A percentile compares a stretch with the other conserved stretches of the same genome.
phyloP scores from a whole-genome alignment of 2,888 invertebrate genomes.

The Machimus atricapillus region DNA sequence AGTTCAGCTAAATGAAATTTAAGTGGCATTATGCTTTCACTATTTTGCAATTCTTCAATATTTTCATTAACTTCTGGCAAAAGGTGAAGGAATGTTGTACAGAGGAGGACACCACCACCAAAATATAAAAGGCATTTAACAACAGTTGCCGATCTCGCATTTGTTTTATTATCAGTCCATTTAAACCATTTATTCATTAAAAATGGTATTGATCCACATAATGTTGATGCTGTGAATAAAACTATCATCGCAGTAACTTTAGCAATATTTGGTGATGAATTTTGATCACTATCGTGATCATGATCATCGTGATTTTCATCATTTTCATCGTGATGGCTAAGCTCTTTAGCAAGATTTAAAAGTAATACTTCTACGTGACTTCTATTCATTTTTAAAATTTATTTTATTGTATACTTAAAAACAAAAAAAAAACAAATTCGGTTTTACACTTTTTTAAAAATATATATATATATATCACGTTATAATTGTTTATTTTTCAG shows the following conservation, averaged over 20 bases:
- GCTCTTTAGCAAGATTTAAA: background rate
- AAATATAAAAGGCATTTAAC: slow-evolving; percentile 75
- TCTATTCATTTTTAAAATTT: background rate
- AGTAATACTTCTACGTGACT: background rate
- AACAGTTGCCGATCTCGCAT: slow-evolving; percentile 57
- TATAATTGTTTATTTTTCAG: too few relatives aligned
- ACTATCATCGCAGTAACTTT: slow-evolving; percentile 82
- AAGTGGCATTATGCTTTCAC: slow-evolving; percentile 62
- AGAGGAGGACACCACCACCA: slow-evolving; percentile 83
- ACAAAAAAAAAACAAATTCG: too few relatives aligned
- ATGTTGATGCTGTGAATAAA: slow-evolving; percentile 76
- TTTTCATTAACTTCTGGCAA: slow-evolving; percentile 80
- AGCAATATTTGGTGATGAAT: slow-evolving; percentile 64
- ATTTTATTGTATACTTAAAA: background rate
- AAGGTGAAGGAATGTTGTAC: slow-evolving; percentile 82
- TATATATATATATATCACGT: too few relatives aligned
- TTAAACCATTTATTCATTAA: slow-evolving; percentile 72
- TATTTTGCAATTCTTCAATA: slow-evolving; percentile 67
- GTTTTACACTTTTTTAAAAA: too few relatives aligned
- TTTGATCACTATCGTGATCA: background rate
- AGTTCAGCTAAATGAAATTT: slow-evolving; percentile 73
- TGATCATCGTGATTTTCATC: background rate
- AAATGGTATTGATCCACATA: slow-evolving; percentile 78
- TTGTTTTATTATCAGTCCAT: slow-evolving; percentile 64
- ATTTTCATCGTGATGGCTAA: background rate